These are phyloP conservation scores for Nezara viridula DNA, from an alignment of 2,888 invertebrate genomes.

Conservation along the genomic window DNA sequence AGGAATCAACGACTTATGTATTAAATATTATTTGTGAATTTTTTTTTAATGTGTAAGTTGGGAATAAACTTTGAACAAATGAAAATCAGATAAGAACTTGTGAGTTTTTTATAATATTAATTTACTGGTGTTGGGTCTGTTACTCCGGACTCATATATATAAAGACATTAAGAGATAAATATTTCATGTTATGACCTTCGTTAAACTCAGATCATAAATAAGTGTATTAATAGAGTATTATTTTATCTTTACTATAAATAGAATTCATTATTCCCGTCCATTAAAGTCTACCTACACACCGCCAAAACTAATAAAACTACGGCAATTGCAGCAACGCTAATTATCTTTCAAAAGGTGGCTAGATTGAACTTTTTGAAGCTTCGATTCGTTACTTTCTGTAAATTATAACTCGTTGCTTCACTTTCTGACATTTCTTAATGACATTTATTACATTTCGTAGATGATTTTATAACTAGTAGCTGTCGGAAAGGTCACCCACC, in stretches of 20 bases:
- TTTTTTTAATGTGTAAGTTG: no score
- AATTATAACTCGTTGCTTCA: background rate
- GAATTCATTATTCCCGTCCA: background rate
- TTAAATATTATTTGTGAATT: no score
- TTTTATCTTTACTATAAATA: background rate
- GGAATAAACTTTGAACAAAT: no score
- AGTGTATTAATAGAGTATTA: background rate
- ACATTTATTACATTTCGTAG: background rate
- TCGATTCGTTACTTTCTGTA: background rate
- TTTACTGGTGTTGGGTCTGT: no score
- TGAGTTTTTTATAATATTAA: no score
- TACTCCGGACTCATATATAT: no score
- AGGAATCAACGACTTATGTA: no score
- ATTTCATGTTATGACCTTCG: no score
- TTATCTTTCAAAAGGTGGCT: background rate
- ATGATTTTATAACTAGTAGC: background rate
- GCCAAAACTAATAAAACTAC: background rate
- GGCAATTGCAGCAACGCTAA: background rate
- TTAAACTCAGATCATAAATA: background rate
- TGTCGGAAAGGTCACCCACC: background rate
- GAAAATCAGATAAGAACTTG: no score
- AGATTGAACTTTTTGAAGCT: background rate
- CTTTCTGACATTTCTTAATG: constrained; percentile 5
- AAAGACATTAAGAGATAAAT: no score
- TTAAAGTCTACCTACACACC: background rate